A percentile compares a stretch with the other conserved stretches of the same genome.
Conservation (phyloP, 1,140 invertebrate genomes). For the Drosophila lacertosa region DNA sequence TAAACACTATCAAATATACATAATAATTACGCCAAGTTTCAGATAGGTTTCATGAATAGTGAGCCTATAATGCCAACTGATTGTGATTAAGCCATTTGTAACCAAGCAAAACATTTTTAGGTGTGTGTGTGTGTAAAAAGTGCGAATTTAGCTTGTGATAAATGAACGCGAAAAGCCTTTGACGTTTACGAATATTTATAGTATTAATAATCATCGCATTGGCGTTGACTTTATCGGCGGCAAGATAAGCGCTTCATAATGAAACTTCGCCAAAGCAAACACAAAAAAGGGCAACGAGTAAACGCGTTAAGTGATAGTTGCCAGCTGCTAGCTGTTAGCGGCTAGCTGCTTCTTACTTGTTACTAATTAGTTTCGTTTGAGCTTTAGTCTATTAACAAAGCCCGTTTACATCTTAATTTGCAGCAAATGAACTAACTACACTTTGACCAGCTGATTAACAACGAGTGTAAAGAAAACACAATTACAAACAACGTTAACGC, state of each 20-base stretch:
- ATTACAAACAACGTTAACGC: constrained; percentile 19
- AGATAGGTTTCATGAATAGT: too few relatives aligned
- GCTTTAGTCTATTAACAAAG: constrained; percentile 60
- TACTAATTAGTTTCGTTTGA: constrained; percentile 49
- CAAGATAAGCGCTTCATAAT: constrained; percentile 59
- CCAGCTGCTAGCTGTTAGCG: constrained; percentile 34
- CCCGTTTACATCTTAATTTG: constrained; percentile 34
- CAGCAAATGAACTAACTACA: constrained; percentile 56
- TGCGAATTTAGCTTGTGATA: constrained; percentile 59
- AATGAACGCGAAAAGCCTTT: constrained; percentile 68
- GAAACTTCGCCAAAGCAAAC: constrained; percentile 54
- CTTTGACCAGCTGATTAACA: constrained; percentile 6
- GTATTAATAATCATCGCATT: constrained; percentile 73
- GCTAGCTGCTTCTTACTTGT: constrained; percentile 48
- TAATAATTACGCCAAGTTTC: too few relatives aligned
- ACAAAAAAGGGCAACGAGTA: constrained; percentile 33
- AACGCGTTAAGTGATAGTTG: constrained; percentile 32
- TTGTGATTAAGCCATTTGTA: too few relatives aligned
- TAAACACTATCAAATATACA: too few relatives aligned
- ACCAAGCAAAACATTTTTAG: too few relatives aligned
- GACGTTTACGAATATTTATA: constrained; percentile 76
- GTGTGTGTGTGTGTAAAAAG: background rate
- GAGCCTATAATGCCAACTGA: too few relatives aligned
- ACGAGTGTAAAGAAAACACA: background rate
- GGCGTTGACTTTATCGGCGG: constrained; percentile 53